Conservation (phyloP, 2,888 invertebrate species). For the Altica lythri region DNA sequence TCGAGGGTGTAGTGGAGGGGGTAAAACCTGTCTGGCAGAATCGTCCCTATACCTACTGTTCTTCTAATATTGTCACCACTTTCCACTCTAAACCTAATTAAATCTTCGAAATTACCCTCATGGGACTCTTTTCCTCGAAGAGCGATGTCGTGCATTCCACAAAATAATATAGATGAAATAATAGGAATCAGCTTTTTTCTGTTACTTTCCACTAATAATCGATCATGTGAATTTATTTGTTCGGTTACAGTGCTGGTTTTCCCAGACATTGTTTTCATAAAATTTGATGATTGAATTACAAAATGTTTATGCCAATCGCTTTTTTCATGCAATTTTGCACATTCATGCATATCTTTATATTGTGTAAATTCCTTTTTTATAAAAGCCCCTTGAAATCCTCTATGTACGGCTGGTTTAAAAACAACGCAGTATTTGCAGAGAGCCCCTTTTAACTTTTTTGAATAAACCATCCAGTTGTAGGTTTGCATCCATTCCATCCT, state of each 20-base stretch:
- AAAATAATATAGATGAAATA: too few relatives aligned
- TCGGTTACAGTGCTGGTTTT: too few relatives aligned
- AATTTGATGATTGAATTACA: too few relatives aligned
- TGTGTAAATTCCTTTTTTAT: background rate
- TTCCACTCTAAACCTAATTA: background rate
- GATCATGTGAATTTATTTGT: too few relatives aligned
- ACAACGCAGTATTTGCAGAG: constrained; percentile 8
- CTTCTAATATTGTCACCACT: background rate
- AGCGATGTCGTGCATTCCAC: background rate
- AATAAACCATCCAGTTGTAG: constrained; percentile 5
- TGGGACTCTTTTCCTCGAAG: background rate
- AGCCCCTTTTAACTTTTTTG: constrained; percentile 3
- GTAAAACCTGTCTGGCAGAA: too few relatives aligned
- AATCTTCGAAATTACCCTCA: background rate
- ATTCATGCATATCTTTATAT: background rate
- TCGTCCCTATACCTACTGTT: too few relatives aligned
- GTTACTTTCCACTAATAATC: too few relatives aligned
- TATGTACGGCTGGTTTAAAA: constrained; percentile 1
- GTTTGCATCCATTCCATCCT: constrained; percentile 1
- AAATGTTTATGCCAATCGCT: background rate
- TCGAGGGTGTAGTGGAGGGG: too few relatives aligned
- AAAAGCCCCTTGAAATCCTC: constrained; percentile 5
- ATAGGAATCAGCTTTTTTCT: background rate
- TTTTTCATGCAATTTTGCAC: background rate
- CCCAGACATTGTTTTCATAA: too few relatives aligned